phyloP scores from a whole-genome alignment of 2,888 invertebrate species.

The Ganaspis brasiliensis region DNA sequence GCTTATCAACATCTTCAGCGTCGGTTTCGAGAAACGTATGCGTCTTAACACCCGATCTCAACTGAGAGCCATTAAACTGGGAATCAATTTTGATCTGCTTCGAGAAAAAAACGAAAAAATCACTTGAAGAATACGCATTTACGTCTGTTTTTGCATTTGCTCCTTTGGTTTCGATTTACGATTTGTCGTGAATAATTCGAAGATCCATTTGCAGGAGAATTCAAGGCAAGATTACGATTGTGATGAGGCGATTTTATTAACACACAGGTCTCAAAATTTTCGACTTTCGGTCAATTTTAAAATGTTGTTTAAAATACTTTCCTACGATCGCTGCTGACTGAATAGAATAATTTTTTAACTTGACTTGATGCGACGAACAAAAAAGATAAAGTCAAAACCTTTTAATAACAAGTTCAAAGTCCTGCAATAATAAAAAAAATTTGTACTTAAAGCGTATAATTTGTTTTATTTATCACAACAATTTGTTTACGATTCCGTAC shows the following conservation, averaged over 20 bases:
- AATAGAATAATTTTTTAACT: constrained; percentile 32
- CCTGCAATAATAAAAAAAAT: constrained; percentile 39
- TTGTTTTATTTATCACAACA: constrained; percentile 24
- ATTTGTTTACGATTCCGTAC: not conserved
- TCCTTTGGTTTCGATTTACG: constrained; percentile 7
- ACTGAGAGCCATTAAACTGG: not conserved
- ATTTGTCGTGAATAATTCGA: not conserved
- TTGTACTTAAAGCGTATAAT: constrained; percentile 30
- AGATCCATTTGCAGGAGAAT: not conserved
- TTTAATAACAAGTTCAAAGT: constrained; percentile 20
- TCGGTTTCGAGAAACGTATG: constrained; percentile 87
- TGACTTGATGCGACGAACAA: constrained; percentile 17
- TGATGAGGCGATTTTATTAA: not conserved
- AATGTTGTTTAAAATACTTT: constrained; percentile 15
- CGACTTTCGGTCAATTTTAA: constrained; percentile 10
- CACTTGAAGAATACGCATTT: constrained; percentile 35
- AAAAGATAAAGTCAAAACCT: not conserved
- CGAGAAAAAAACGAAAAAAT: not conserved
- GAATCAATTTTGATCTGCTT: constrained; percentile 4
- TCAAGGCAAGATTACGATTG: not conserved
- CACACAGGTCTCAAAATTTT: not conserved
- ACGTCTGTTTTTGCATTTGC: constrained; percentile 32
- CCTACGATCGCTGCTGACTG: constrained; percentile 10
- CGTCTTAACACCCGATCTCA: constrained; percentile 77
- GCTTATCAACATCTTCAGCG: constrained; percentile 88